A percentile compares a stretch with the other conserved stretches of the same genome.
phyloP scores from a whole-genome alignment of 2,797 vertebrate genomes.

The Denticeps clupeoides region DNA sequence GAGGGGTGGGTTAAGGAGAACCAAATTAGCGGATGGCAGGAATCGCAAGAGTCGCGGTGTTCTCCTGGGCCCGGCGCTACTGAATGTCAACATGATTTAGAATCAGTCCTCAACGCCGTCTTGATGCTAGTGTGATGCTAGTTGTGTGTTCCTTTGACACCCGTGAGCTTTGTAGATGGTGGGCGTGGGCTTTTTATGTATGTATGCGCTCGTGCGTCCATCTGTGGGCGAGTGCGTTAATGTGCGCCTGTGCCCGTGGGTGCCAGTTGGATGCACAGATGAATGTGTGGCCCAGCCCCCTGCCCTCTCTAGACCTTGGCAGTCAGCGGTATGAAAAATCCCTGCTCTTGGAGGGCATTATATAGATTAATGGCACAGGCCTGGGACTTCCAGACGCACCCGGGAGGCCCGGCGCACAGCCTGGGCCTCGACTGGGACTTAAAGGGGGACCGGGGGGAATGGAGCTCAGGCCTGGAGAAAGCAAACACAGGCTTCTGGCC shows the following conservation, averaged over 20 bases:
- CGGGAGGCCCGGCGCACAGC: conserved; percentile 47
- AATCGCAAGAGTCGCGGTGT: conserved; percentile 43
- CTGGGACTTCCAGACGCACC: conserved; percentile 49
- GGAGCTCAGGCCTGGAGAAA: conserved; percentile 36
- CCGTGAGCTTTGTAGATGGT: no score
- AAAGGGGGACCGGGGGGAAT: conserved; percentile 32
- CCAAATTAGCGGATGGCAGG: conserved; percentile 54
- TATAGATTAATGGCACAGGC: conserved; percentile 70
- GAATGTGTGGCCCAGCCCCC: conserved; percentile 56
- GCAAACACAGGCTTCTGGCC: conserved; percentile 44
- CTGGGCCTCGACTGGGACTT: conserved; percentile 32
- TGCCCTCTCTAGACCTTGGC: conserved; percentile 61
- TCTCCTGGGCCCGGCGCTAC: conserved; percentile 50
- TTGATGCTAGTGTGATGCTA: no score
- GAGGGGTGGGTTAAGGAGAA: conserved; percentile 49
- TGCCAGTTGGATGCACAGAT: conserved; percentile 63
- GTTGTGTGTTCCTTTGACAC: no score
- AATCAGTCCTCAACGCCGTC: conserved; percentile 45
- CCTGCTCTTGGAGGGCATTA: conserved; percentile 69
- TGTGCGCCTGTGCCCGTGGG: conserved; percentile 26
- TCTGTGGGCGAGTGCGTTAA: conserved; percentile 27
- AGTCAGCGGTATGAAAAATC: conserved; percentile 67
- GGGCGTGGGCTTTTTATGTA: neutral
- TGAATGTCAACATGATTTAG: conserved; percentile 62
- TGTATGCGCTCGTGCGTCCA: conserved; percentile 17